Evolutionary conservation across 2,797 vertebrate genomes (phyloP), one percentile per base, ranked within the genome.

Genomic region (Pelobates cultripes): DNA sequence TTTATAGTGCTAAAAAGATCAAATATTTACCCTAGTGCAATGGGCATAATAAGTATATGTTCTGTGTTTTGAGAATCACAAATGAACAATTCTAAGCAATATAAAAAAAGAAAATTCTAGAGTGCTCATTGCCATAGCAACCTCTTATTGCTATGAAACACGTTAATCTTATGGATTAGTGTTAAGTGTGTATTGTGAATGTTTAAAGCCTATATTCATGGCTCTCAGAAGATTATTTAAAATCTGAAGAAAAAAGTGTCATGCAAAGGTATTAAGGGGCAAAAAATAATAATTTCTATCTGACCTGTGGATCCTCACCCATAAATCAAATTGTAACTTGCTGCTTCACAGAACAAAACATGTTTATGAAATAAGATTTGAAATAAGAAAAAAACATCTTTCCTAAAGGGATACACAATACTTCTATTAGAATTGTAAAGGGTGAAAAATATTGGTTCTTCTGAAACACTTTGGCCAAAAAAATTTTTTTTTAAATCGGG

Each of bases 101-200:
- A 79, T 75, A 66, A 79, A 55, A 63, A 71, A 63, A 44, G 67
- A 70, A 73, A 79, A 79, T 75, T 84, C 57, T 79, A 73, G 67
- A 75, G 82, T 75, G 67, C 43, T 66, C 69, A 77, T 84, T 71
- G 57, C 67, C 67, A 79, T 84, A 43, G 72, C 55, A 84, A 84
- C 77, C 10, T 55, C 63, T 61, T 53, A 72, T 67, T 64, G 67
- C 82, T 71, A 79, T 84, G 77, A 79, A 77, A 75, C 77, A 75
- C 82, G 70, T 84, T 84, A 84, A 84, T 84, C 82, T 84, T 84
- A 79, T 71, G 82, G 82, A 75, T 84, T 84, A 84, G 77, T 79
- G 72, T 75, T 84, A 79, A 83, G 81, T 83, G 72, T 79, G 81
- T 71, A 79, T 84, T 84, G 82, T 84, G 77, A 79, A 84, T 79